These are phyloP conservation scores for Drosophila mimetica DNA, from an alignment of 2,888 invertebrate species.

Conservation along the genomic window DNA sequence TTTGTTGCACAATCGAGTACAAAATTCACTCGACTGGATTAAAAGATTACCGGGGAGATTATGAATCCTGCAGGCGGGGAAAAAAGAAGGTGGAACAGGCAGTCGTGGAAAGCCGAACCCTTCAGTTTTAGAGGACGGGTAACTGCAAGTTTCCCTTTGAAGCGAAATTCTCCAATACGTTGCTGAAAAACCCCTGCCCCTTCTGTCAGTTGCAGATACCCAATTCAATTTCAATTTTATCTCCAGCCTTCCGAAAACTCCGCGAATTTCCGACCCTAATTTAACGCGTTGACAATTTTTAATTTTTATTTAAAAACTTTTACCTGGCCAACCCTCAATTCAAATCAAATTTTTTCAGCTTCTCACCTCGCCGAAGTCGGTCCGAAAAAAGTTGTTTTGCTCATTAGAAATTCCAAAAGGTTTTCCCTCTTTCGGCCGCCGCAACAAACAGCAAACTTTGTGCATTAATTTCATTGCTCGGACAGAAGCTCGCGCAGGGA, in stretches of 20 bases:
- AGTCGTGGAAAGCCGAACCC: constrained; percentile 35
- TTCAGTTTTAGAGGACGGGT: constrained; percentile 4
- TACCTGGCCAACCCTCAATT: constrained; percentile 57
- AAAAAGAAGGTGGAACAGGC: not conserved
- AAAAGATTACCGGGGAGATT: constrained; percentile 83
- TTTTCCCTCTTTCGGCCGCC: constrained; percentile 41
- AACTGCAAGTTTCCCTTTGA: constrained; percentile 23
- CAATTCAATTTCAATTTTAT: constrained; percentile 70
- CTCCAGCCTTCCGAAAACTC: constrained; percentile 22
- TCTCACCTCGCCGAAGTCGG: constrained; percentile 33
- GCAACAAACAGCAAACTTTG: constrained; percentile 65
- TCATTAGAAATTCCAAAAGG: constrained; percentile 75
- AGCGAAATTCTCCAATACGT: constrained; percentile 16
- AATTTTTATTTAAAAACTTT: constrained; percentile 80
- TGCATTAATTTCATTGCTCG: constrained; percentile 79
- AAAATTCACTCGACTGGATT: constrained; percentile 84
- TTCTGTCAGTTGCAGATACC: constrained; percentile 47
- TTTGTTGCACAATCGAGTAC: constrained; percentile 82
- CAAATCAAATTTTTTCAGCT: constrained; percentile 56
- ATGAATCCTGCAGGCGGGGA: constrained; percentile 68
- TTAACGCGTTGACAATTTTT: constrained; percentile 79
- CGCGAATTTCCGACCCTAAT: constrained; percentile 68
- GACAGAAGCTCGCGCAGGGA: constrained; percentile 33
- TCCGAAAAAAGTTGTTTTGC: constrained; percentile 35
- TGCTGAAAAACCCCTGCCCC: not conserved